A percentile compares a stretch with the other conserved stretches of the same genome.
Conservation (phyloP, 2,888 invertebrate genomes). For the Agelastica alni region DNA sequence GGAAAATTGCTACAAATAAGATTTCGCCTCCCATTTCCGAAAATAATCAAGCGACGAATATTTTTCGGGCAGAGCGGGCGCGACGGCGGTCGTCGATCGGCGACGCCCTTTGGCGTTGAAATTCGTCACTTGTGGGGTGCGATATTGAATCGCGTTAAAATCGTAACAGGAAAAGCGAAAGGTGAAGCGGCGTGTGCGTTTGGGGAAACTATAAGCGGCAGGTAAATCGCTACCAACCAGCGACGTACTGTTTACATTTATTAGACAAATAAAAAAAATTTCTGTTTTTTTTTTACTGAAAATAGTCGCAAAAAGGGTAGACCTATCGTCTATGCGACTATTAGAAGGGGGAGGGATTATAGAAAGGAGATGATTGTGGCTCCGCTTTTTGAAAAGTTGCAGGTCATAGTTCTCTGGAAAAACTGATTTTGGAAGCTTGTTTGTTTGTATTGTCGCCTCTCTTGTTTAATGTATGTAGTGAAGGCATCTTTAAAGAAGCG, state of each 20-base stretch:
- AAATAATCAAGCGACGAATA: constrained; percentile 40
- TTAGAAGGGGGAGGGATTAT: too few relatives aligned
- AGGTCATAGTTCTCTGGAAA: too few relatives aligned
- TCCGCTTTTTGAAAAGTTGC: too few relatives aligned
- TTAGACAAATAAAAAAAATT: too few relatives aligned
- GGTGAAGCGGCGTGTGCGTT: constrained; percentile 20
- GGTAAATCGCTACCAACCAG: background rate
- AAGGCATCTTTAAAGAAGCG: too few relatives aligned
- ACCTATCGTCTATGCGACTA: too few relatives aligned
- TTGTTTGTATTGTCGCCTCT: too few relatives aligned
- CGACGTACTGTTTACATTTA: background rate
- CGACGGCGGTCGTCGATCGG: constrained; percentile 31
- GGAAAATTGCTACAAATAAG: constrained; percentile 46
- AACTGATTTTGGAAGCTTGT: too few relatives aligned
- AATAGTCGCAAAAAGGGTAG: too few relatives aligned
- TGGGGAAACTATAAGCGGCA: constrained; percentile 9
- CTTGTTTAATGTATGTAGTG: too few relatives aligned
- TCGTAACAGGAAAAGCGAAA: constrained; percentile 29
- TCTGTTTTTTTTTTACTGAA: too few relatives aligned
- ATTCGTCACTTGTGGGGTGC: constrained; percentile 24
- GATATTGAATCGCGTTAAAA: constrained; percentile 30
- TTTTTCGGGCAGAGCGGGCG: constrained; percentile 41
- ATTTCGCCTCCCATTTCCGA: constrained; percentile 45
- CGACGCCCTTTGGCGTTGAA: constrained; percentile 39
- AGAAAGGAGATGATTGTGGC: too few relatives aligned